Conservation (phyloP, 2,888 invertebrate genomes). For the Agonum fuliginosum region DNA sequence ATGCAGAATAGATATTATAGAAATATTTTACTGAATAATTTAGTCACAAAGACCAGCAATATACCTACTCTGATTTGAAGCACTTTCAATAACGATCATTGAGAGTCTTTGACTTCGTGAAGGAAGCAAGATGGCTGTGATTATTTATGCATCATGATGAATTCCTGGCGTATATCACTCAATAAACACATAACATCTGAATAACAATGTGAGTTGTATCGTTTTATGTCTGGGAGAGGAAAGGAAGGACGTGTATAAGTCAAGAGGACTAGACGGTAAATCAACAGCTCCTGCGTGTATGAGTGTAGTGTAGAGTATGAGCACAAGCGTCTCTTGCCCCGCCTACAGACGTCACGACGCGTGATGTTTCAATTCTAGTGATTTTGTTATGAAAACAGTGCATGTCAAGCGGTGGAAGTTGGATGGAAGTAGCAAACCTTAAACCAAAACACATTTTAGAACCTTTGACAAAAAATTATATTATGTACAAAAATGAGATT, state of each 20-base stretch:
- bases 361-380: conserved; percentile 50
- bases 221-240: conserved; percentile 17
- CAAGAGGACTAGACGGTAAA: conserved; percentile 52
- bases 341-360: conserved; percentile 2
- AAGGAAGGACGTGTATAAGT: neutral
- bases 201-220: conserved; percentile 46
- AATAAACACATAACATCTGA: conserved; percentile 48
- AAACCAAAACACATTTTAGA: too few species aligned
- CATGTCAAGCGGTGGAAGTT: conserved; percentile 7
- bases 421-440: neutral
- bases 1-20: neutral
- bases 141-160: conserved; percentile 10
- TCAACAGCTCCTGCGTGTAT: conserved; percentile 43
- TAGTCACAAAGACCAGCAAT: conserved; percentile 1
- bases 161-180: conserved; percentile 50
- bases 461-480: too few species aligned
- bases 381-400: conserved; percentile 43
- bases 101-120: neutral
- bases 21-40: neutral
- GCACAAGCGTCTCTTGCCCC: conserved; percentile 3
- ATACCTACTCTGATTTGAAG: neutral
- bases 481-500: too few species aligned
- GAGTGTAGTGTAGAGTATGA: too few species aligned
- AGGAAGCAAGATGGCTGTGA: neutral
- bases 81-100: conserved; percentile 5